phyloP scores from a whole-genome alignment of 1,140 invertebrate species.

The Tetragonula clypearis region DNA sequence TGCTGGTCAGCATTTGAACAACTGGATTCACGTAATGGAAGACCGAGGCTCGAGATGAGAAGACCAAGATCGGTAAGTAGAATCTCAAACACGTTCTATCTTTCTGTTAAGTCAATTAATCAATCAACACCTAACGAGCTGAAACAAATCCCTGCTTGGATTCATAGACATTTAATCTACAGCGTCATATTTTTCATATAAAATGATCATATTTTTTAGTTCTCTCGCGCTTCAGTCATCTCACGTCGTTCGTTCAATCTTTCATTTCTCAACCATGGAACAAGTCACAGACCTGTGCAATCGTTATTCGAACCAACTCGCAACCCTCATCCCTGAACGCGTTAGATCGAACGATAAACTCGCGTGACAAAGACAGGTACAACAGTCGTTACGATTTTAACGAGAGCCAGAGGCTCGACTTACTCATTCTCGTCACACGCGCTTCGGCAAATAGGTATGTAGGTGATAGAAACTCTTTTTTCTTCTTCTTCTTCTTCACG shows the following conservation, averaged over 20 bases:
- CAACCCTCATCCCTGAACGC: background rate
- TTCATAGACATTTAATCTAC: too few relatives aligned
- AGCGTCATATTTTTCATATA: too few relatives aligned
- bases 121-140: too few relatives aligned
- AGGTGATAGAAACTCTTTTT: conserved; percentile 49
- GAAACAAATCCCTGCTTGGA: too few relatives aligned
- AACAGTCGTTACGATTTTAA: conserved; percentile 23
- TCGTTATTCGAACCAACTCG: background rate
- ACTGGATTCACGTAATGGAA: background rate
- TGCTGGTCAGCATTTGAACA: background rate
- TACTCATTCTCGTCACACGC: conserved; percentile 26
- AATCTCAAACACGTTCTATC: background rate
- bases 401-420: background rate
- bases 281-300: background rate
- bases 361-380: too few relatives aligned
- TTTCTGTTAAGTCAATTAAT: background rate
- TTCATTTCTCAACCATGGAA: too few relatives aligned
- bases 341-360: background rate
- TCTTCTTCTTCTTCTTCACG: conserved; percentile 4
- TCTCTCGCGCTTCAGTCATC: too few relatives aligned
- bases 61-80: background rate
- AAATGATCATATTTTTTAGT: too few relatives aligned
- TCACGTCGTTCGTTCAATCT: too few relatives aligned
- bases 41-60: background rate
- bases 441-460: conserved; percentile 43